Percentiles rank a stretch among this genome's conserved stretches.
Conservation (phyloP, 23 tunicate genomes). For the Diplosoma virens region DNA sequence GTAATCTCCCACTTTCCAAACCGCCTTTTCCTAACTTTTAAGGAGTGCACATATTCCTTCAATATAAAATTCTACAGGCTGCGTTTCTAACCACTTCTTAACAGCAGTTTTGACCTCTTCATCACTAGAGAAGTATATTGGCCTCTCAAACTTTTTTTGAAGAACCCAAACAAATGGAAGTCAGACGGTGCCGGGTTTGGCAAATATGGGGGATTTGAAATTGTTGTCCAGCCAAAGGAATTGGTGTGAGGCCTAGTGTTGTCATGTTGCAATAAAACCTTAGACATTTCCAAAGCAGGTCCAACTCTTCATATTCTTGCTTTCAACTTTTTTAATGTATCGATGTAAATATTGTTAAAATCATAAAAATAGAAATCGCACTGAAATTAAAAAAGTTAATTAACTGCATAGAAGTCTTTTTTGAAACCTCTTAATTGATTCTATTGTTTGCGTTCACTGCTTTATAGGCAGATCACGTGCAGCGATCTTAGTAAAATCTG, state of each 20-base stretch:
- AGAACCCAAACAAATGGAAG: neutral
- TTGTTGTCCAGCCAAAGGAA: neutral
- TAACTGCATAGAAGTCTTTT: too few relatives aligned
- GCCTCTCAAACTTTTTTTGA: neutral
- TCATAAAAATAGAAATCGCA: too few relatives aligned
- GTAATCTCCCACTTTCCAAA: neutral
- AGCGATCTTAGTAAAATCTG: too few relatives aligned
- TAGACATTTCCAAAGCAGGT: too few relatives aligned
- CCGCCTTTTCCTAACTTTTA: neutral
- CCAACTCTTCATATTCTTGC: too few relatives aligned
- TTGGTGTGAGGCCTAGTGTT: neutral
- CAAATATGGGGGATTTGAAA: neutral
- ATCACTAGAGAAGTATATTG: neutral
- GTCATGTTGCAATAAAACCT: neutral
- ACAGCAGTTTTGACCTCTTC: neutral
- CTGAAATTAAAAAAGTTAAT: too few relatives aligned
- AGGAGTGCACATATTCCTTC: too few relatives aligned
- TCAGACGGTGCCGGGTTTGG: neutral
- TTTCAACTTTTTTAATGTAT: too few relatives aligned
- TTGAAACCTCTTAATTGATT: too few relatives aligned
- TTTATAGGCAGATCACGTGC: too few relatives aligned
- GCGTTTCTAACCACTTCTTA: neutral
- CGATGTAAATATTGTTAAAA: too few relatives aligned
- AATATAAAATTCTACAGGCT: neutral
- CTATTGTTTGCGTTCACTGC: too few relatives aligned